Percentiles rank a stretch among this genome's conserved stretches.
Evolutionary conservation across 2,888 invertebrate genomes (phyloP).

Genomic region (Ophion slaviceki): DNA sequence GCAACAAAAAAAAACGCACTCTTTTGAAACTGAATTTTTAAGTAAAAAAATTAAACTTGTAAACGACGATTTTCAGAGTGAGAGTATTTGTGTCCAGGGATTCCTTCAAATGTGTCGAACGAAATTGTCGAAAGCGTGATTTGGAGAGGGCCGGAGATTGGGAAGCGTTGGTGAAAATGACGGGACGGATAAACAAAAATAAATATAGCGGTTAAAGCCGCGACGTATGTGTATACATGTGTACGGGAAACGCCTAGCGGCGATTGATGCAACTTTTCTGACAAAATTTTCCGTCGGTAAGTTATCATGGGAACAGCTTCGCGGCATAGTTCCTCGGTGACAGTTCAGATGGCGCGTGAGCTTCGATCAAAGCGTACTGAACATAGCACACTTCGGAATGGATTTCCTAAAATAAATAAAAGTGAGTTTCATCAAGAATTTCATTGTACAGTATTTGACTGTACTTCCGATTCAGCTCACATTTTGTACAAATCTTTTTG

Average conservation of each 20-base stretch:
- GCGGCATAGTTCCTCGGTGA: background rate
- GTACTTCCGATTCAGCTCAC: no score
- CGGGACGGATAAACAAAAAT: constrained; percentile 59
- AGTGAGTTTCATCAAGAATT: no score
- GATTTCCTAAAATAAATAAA: background rate
- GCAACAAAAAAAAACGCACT: constrained; percentile 41
- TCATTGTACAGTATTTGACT: no score
- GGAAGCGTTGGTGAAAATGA: constrained; percentile 42
- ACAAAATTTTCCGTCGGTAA: background rate
- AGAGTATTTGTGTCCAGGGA: constrained; percentile 12
- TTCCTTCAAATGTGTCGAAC: constrained; percentile 6
- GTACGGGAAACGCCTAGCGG: background rate
- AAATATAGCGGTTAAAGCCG: constrained; percentile 21
- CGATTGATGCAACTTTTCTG: background rate
- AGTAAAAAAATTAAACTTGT: background rate
- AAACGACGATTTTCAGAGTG: background rate
- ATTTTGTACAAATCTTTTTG: no score
- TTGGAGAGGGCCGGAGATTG: constrained; percentile 33
- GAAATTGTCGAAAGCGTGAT: constrained; percentile 36
- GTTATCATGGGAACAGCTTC: background rate
- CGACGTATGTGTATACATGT: background rate
- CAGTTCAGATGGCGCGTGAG: background rate
- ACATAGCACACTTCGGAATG: background rate
- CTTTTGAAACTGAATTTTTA: constrained; percentile 23
- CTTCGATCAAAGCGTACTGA: background rate